Evolutionary conservation across 2,888 invertebrate genomes (phyloP).

Genomic region (Phrixothrix hirtus): DNA sequence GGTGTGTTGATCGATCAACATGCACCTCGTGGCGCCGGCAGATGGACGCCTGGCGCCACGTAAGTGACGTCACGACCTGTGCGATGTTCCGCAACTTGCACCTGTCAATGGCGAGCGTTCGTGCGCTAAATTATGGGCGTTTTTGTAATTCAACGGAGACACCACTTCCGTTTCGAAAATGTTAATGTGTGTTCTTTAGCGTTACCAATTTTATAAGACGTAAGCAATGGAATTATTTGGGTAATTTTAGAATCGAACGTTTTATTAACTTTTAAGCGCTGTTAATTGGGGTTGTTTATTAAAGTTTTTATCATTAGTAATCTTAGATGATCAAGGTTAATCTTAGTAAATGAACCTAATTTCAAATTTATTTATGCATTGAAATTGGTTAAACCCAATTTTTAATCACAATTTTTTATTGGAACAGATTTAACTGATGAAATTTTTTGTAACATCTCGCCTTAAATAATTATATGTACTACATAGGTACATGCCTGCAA

Average conservation of each 20-base stretch:
- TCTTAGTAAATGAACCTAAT: no score
- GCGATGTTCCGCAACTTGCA: slow-evolving; percentile 39
- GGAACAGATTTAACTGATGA: no score
- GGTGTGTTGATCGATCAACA: slow-evolving; percentile 52
- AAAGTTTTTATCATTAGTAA: neutral
- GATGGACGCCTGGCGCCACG: slow-evolving; percentile 39
- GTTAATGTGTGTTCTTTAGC: slow-evolving; percentile 1
- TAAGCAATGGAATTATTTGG: neutral
- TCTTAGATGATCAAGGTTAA: no score
- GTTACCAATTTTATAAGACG: neutral
- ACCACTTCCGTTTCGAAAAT: neutral
- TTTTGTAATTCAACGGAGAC: slow-evolving; percentile 6
- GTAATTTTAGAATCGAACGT: no score
- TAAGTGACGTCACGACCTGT: slow-evolving; percentile 36
- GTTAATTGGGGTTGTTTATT: no score
- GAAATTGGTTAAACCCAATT: no score
- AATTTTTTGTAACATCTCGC: no score
- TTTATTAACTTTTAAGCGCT: no score
- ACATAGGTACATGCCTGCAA: no score
- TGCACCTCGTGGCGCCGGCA: slow-evolving; percentile 52
- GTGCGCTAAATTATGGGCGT: slow-evolving; percentile 33
- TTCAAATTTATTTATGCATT: no score
- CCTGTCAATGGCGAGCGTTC: slow-evolving; percentile 34
- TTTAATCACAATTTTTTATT: no score
- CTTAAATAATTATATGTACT: no score